phyloP scores from a whole-genome alignment of 2,888 invertebrate species.

The Choristoneura rosaceana region DNA sequence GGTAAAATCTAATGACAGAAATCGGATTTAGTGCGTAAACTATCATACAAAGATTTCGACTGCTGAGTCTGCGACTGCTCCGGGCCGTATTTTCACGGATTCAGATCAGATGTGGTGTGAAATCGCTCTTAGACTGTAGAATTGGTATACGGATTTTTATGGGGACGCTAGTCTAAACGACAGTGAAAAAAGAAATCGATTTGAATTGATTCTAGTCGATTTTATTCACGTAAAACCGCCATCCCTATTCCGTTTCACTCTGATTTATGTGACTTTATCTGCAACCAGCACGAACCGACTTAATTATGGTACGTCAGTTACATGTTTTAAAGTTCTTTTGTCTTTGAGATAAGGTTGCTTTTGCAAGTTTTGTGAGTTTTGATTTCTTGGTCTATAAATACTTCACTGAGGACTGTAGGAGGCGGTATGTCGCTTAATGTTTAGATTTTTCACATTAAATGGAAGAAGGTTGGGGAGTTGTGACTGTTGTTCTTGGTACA shows the following conservation, averaged over 20 bases:
- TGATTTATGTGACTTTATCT: slow-evolving; percentile 38
- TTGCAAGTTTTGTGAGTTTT: neutral
- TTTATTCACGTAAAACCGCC: neutral
- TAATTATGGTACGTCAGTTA: slow-evolving; percentile 3
- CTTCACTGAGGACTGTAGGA: neutral
- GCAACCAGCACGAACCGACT: slow-evolving; percentile 19
- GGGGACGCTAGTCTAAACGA: no score
- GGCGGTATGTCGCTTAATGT: slow-evolving; percentile 1
- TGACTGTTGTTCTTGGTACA: no score
- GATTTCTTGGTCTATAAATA: neutral
- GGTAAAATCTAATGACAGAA: no score
- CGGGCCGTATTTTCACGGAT: no score
- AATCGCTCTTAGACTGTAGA: no score
- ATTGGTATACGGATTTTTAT: no score
- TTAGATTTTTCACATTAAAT: neutral
- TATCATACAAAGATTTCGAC: no score
- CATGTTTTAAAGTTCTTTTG: neutral
- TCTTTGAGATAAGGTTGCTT: neutral
- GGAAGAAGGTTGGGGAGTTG: neutral
- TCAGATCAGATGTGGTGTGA: no score
- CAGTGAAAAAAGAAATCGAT: neutral
- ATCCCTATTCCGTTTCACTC: slow-evolving; percentile 14
- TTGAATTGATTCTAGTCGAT: neutral
- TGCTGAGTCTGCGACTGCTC: no score
- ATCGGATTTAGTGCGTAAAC: no score